Evolutionary conservation across 2,113 vertebrate genomes (phyloP).

Genomic region (Nanger granti): DNA sequence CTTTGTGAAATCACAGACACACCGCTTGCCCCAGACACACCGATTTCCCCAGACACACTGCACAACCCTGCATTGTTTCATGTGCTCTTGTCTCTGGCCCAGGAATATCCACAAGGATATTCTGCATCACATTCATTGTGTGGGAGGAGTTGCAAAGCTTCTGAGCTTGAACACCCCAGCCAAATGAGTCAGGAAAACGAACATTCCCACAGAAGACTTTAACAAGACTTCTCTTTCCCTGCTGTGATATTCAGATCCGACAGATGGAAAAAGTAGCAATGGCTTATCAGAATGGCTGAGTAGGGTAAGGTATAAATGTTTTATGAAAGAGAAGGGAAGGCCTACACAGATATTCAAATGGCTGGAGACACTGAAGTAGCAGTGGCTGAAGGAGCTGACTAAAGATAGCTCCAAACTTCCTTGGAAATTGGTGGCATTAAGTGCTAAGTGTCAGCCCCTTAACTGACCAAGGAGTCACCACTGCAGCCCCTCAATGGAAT

Average conservation of each 20-base stretch:
- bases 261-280: neutral
- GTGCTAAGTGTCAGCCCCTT: neutral
- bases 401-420: neutral
- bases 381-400: neutral
- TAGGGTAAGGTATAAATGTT: neutral
- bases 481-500: neutral
- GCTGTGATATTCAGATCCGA: neutral
- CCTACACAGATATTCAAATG: neutral
- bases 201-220: neutral
- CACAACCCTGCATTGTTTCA: accelerated
- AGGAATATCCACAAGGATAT: neutral
- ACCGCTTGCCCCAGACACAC: neutral
- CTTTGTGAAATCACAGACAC: neutral
- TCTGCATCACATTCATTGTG: neutral
- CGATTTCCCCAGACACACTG: neutral
- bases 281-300: neutral
- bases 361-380: neutral
- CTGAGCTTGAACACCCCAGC: neutral
- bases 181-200: neutral
- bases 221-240: neutral
- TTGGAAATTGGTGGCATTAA: neutral
- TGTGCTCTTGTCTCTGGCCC: neutral
- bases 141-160: neutral
- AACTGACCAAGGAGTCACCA: neutral
- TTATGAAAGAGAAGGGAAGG: neutral